Percentiles rank a stretch among this genome's conserved stretches.
These are phyloP conservation scores for Pimephales promelas DNA, from an alignment of 2,113 vertebrate genomes.

Conservation along the genomic window DNA sequence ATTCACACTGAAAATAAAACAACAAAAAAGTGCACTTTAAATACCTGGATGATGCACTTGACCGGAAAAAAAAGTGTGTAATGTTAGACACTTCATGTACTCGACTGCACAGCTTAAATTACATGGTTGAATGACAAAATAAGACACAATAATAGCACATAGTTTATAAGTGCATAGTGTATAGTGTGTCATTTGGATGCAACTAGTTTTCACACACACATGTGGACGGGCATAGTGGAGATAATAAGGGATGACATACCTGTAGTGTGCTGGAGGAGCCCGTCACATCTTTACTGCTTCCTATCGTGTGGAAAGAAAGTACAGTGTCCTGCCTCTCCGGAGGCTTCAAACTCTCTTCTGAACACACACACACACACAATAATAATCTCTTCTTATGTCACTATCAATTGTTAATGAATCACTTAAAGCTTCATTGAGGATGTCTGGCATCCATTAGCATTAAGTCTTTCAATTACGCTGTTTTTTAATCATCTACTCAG, in stretches of 20 bases:
- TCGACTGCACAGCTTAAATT: too few species aligned
- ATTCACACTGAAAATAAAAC: too few species aligned
- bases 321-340: slow-evolving; percentile 75
- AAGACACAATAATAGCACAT: too few species aligned
- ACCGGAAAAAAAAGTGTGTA: too few species aligned
- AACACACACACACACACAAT: neutral
- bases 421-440: neutral
- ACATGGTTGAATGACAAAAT: too few species aligned
- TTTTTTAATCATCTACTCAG: neutral
- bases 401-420: neutral
- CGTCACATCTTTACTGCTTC: slow-evolving; percentile 80
- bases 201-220: neutral
- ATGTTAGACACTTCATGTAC: too few species aligned
- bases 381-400: neutral
- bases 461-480: neutral
- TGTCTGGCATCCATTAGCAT: neutral
- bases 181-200: too few species aligned
- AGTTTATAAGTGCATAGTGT: too few species aligned
- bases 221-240: neutral
- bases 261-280: slow-evolving; percentile 84
- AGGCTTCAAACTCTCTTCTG: slow-evolving; percentile 76
- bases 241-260: slow-evolving; percentile 64
- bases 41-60: too few species aligned
- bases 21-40: too few species aligned
- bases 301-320: slow-evolving; percentile 72